phyloP scores from a whole-genome alignment of 2,113 vertebrate genomes.

The Columba livia region DNA sequence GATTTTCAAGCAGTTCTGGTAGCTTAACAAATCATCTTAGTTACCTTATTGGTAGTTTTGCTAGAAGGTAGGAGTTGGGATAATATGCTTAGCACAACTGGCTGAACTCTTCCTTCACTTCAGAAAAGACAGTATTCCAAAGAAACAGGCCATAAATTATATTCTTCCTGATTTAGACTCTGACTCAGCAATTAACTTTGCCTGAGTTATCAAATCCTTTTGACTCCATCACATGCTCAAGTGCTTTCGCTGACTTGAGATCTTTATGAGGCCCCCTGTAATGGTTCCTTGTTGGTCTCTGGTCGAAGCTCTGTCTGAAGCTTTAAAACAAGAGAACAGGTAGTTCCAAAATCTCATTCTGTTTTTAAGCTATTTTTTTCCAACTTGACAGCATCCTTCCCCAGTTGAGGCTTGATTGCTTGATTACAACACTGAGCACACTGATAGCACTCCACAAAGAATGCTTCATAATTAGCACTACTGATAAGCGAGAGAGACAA shows the following conservation, averaged over 20 bases:
- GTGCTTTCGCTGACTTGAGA: not conserved
- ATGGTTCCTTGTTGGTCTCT: not conserved
- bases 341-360: not conserved
- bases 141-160: not conserved
- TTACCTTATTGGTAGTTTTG: not conserved
- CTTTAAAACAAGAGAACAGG: not conserved
- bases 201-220: not conserved
- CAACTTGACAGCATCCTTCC: not conserved
- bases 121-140: not conserved
- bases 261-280: not conserved
- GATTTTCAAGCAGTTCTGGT: not conserved
- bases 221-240: not conserved
- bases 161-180: not conserved
- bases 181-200: not conserved
- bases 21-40: not conserved
- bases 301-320: not conserved
- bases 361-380: constrained; percentile 7
- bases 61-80: not conserved
- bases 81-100: not conserved
- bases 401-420: not conserved
- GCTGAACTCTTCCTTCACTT: not conserved
- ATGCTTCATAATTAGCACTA: constrained; percentile 12
- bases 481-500: not conserved
- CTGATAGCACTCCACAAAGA: not conserved
- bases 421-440: not conserved